Evolutionary conservation across 1,140 invertebrate genomes (phyloP).

Genomic region (Drosophila bocki): DNA sequence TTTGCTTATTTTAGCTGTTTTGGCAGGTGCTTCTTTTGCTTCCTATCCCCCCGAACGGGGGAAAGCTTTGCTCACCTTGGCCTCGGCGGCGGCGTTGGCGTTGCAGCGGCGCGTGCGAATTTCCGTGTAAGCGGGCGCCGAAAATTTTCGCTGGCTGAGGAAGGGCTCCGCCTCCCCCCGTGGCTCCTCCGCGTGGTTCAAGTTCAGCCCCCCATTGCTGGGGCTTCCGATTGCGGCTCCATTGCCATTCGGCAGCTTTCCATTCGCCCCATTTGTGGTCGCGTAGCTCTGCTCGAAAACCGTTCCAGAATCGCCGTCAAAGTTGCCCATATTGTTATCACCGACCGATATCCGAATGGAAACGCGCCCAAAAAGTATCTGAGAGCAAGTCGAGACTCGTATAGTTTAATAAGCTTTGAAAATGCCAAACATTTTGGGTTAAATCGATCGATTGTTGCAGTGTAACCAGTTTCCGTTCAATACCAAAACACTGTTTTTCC

Average conservation of each 20-base stretch:
- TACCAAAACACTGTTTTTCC: no score
- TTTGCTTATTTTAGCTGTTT: conserved; percentile 25
- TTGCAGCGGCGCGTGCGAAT: conserved; percentile 71
- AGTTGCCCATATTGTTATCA: conserved; percentile 55
- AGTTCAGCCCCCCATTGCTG: neutral
- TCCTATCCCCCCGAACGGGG: neutral
- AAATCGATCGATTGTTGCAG: no score
- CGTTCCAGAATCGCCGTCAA: conserved; percentile 54
- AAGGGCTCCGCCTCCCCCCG: neutral
- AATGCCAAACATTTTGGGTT: no score
- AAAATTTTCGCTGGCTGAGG: conserved; percentile 59
- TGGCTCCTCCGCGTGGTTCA: neutral
- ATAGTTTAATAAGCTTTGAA: no score
- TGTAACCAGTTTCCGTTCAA: no score
- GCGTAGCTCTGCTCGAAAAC: conserved; percentile 50
- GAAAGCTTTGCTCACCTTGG: conserved; percentile 61
- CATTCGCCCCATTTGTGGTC: conserved; percentile 43
- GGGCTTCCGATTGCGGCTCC: neutral
- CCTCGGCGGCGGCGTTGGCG: conserved; percentile 44
- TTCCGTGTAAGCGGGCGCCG: conserved; percentile 73
- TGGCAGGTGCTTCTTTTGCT: conserved; percentile 1
- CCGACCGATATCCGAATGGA: conserved; percentile 6
- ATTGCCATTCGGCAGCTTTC: conserved; percentile 29
- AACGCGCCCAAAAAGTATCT: conserved; percentile 12
- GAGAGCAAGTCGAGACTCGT: neutral